Percentiles rank a stretch among this genome's conserved stretches.
phyloP scores from a whole-genome alignment of 2,113 vertebrate species.

The Lophochroa leadbeateri region DNA sequence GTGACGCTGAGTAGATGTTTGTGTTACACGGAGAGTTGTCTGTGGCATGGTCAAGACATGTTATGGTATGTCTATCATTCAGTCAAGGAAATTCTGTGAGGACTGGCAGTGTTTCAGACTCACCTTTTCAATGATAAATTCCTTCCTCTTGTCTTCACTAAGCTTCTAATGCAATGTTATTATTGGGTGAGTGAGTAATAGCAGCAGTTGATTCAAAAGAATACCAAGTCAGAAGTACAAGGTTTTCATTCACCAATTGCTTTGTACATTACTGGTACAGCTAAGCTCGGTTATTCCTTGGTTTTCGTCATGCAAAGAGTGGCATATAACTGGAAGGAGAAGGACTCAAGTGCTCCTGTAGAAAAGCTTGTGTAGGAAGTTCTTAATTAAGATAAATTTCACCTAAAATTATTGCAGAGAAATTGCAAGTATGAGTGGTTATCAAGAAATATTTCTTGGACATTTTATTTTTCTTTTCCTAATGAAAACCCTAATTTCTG shows the following conservation, averaged over 20 bases:
- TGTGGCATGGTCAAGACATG: not conserved
- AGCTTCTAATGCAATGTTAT: not conserved
- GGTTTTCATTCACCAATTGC: not conserved
- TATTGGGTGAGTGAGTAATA: not conserved
- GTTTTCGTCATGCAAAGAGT: not conserved
- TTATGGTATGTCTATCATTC: not conserved
- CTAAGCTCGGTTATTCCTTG: not conserved
- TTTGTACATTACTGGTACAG: not conserved
- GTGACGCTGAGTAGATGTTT: not conserved
- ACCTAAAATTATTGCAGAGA: not conserved
- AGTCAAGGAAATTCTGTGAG: not conserved
- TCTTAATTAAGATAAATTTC: not conserved
- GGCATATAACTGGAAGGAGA: not conserved
- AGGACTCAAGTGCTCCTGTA: not conserved
- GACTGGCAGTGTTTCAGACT: not conserved
- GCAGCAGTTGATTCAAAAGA: not conserved
- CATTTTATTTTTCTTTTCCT: not conserved
- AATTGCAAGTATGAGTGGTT: not conserved
- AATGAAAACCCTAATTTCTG: not conserved
- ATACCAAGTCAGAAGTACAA: not conserved
- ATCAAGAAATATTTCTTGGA: not conserved
- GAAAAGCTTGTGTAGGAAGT: not conserved
- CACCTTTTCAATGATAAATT: slow-evolving; percentile 4
- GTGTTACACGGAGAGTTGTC: not conserved
- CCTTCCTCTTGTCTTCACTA: slow-evolving; percentile 12